Conservation (phyloP, 2,888 invertebrate species). For the Ariolimax columbianus region DNA sequence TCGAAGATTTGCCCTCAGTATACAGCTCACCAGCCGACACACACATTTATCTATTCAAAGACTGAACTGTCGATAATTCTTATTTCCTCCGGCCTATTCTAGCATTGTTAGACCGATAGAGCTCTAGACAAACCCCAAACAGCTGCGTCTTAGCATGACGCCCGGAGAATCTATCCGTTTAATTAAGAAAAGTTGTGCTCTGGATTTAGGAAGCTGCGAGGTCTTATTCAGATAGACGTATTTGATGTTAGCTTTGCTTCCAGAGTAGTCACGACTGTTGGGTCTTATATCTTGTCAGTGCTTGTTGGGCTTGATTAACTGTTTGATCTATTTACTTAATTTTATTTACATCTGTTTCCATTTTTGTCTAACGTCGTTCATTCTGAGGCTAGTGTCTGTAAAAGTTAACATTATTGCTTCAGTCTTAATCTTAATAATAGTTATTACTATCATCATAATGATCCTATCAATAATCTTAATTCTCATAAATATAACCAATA, state of each 20-base stretch:
- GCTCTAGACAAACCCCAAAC: background rate
- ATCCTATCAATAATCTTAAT: too few relatives aligned
- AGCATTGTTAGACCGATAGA: background rate
- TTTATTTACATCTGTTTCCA: background rate
- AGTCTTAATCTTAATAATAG: too few relatives aligned
- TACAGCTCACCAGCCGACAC: background rate
- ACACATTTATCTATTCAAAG: background rate
- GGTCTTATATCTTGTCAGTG: background rate
- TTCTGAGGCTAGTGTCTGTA: too few relatives aligned
- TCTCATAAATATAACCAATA: too few relatives aligned
- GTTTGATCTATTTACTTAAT: background rate
- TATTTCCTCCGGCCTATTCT: background rate
- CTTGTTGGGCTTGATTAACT: background rate
- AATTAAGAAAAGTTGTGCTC: background rate
- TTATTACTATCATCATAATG: too few relatives aligned
- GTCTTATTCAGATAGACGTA: background rate
- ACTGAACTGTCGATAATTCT: background rate
- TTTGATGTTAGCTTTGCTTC: background rate
- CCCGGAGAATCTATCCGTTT: background rate
- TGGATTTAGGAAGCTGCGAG: background rate
- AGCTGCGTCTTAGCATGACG: background rate
- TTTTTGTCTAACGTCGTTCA: too few relatives aligned
- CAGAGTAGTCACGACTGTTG: background rate
- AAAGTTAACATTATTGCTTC: too few relatives aligned
- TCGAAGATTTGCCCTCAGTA: background rate